Base-by-base conservation (phyloP, 2,797 vertebrate genomes). In the Enteromius radiatus region DNA sequence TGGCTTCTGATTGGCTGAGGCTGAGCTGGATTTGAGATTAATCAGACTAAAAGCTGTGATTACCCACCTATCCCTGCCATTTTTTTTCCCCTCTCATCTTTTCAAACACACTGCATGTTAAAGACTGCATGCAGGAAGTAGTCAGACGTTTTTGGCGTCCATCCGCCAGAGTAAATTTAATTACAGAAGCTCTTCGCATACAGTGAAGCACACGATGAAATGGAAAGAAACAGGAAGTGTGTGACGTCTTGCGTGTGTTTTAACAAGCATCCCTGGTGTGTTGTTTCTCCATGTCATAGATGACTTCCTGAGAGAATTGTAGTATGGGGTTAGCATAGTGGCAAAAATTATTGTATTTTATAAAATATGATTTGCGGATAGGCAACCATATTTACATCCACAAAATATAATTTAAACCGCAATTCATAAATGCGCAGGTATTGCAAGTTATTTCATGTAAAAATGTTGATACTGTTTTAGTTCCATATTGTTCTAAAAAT, bases 1-100 rank as follows among this genome's bases (percentile, higher is more conserved):
- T 31, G 81, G n/a, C 8, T 52, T 3, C 71, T 80, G 43, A 79
- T 68, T 61, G 59, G 63, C 41, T 1, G 31, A 77, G 76, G 11
- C 17, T 26, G 54, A 67, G 76, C 47, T 76, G 59, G 43, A 33
- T 41, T 81, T 23, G 59, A 54, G 77, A 80, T 67, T 59, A 69
- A 80, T 84, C 77, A 45, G 43, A 59, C 12, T 84, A 56, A 80
- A 49, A 63, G 31, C 78, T 83, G 54, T 80, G 67, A 80, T 76
- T 76, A 77, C 23, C 11, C 78, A 36, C 75, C 36, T 26, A 21
- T 59, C 43, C 26, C 64, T 43, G 74, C 9, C 54, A 41, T 63
- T 63, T 61, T 12, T 31, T 15, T 17, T 52, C 5, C 17, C 56
- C 26, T 61, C 59, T 31, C 59, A 63, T 63, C 36, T 52, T 43